phyloP scores from a whole-genome alignment of 2,113 vertebrate species.

The Phalacrocorax pelagicus region DNA sequence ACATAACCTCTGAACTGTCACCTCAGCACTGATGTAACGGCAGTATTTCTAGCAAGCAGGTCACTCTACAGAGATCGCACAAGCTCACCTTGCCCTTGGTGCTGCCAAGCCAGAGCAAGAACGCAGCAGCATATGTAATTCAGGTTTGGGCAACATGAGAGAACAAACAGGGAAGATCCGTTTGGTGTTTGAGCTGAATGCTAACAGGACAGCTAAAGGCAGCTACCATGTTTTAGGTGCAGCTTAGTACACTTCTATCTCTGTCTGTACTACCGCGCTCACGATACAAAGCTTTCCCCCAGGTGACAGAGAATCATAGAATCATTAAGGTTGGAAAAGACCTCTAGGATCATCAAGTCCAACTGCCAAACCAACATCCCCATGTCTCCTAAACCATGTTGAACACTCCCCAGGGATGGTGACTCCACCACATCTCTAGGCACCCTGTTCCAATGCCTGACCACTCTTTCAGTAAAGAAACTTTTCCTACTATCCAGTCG shows the following conservation, averaged over 20 bases:
- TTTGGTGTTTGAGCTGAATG: not conserved
- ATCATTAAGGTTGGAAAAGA: too few species aligned
- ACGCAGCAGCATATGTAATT: rapidly evolving
- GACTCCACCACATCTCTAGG: too few species aligned
- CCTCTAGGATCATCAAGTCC: too few species aligned
- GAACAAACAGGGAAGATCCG: rapidly evolving
- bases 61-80: not conserved
- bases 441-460: too few species aligned
- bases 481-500: too few species aligned
- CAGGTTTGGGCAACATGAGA: rapidly evolving
- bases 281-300: rapidly evolving
- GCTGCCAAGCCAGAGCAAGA: rapidly evolving
- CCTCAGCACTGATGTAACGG: rapidly evolving
- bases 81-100: rapidly evolving
- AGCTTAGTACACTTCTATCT: rapidly evolving
- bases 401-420: too few species aligned
- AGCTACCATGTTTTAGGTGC: rapidly evolving
- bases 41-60: not conserved
- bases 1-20: rapidly evolving
- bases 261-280: rapidly evolving
- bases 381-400: too few species aligned
- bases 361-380: too few species aligned
- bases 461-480: too few species aligned
- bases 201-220: not conserved
- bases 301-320: too few species aligned